phyloP scores from a whole-genome alignment of 2,888 invertebrate species.

The Ferdinandea cuprea region DNA sequence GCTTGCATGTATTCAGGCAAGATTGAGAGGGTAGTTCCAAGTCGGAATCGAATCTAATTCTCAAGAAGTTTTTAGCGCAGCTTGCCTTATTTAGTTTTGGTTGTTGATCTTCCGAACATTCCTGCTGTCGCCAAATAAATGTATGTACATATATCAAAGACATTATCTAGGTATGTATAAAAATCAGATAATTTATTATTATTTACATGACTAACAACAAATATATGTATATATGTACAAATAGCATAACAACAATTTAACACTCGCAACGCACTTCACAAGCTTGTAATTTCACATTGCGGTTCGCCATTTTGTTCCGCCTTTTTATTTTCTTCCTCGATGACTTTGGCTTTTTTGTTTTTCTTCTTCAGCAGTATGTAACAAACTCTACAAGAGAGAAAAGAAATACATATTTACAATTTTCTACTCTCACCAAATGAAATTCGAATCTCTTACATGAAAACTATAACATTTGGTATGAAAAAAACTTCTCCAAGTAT shows the following conservation, averaged over 20 bases:
- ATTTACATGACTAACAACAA: background rate
- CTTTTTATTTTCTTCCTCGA: constrained; percentile 30
- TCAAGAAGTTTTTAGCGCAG: no score
- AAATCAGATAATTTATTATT: no score
- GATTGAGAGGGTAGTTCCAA: no score
- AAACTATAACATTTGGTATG: constrained; percentile 81
- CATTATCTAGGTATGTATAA: background rate
- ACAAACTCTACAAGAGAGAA: constrained; percentile 17
- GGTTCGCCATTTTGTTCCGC: constrained; percentile 32
- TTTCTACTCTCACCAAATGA: background rate
- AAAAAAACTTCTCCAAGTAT: constrained; percentile 82
- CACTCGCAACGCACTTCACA: constrained; percentile 27
- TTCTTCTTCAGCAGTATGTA: constrained; percentile 46
- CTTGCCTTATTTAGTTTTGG: no score
- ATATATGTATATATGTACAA: background rate
- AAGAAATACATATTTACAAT: background rate
- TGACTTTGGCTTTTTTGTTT: constrained; percentile 14
- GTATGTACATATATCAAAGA: no score
- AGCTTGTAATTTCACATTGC: constrained; percentile 57
- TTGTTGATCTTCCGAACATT: no score
- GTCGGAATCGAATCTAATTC: no score
- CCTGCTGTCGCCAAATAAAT: no score
- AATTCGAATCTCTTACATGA: constrained; percentile 78
- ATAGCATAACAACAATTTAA: constrained; percentile 10
- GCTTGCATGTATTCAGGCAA: no score